Conservation (phyloP, 2,888 invertebrate species). For the Heliconius sara region DNA sequence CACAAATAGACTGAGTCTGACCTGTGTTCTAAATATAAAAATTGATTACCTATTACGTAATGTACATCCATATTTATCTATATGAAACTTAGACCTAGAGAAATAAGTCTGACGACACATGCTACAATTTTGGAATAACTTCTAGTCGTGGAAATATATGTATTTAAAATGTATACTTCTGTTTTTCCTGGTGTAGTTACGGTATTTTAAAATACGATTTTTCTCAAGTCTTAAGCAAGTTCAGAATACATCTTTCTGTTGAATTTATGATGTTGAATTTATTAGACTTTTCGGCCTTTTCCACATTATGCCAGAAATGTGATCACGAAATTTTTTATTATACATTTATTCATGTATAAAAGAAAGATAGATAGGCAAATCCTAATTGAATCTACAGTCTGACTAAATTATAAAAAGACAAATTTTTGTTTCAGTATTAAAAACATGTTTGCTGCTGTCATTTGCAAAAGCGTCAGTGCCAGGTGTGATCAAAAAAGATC, state of each 20-base stretch:
- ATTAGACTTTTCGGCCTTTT: too few relatives aligned
- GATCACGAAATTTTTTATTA: too few relatives aligned
- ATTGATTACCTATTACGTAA: neutral
- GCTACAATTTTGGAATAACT: neutral
- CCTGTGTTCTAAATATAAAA: neutral
- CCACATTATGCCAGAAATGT: too few relatives aligned
- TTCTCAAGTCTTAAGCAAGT: neutral
- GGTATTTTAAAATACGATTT: neutral
- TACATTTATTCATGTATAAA: too few relatives aligned
- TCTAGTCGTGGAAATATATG: neutral
- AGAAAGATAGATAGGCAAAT: too few relatives aligned
- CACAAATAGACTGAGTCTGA: neutral
- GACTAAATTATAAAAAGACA: neutral
- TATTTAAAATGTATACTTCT: neutral
- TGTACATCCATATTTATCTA: neutral
- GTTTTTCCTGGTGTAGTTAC: neutral
- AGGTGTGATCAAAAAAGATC: slow-evolving; percentile 57
- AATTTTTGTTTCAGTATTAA: slow-evolving; percentile 47
- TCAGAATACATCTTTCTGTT: too few relatives aligned
- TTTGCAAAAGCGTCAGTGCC: slow-evolving; percentile 58
- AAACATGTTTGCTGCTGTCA: slow-evolving; percentile 54
- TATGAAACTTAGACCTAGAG: neutral
- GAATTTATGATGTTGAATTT: too few relatives aligned
- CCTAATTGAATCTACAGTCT: too few relatives aligned
- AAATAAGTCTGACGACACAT: neutral